Base-by-base conservation (phyloP, 2,888 invertebrate genomes). In the Dyspetes luteomarginatus region DNA sequence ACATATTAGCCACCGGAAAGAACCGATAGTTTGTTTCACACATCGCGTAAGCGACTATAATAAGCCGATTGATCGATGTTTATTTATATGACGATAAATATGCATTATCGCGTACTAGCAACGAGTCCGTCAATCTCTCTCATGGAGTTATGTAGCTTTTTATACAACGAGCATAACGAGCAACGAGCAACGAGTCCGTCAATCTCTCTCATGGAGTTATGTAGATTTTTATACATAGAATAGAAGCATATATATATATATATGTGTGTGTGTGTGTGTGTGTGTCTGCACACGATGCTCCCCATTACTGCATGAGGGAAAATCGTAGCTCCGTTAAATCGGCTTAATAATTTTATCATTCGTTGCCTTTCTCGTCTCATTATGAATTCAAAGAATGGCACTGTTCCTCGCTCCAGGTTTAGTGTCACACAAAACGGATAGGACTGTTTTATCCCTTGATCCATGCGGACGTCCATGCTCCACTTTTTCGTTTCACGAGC, bases 1-100 rank as follows among this genome's bases (percentile, higher is more conserved):
- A 45, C 22, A 55, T 26, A 62, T 48, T 30, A 58, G 9, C 36
- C 24, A 28, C 15, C 45, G 69, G 45, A 67, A 62, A 68, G 28
- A 43, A 43, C 41, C 9, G 50, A 69, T 7, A 55, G 62, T n/a
- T 19, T 30, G 62, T 74, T 64, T 45, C 56, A 56, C 56, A 48
- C 22, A 28, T 15, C 30, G 41, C 50, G 41, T 79, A 74, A 79
- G 56, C 69, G 19, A 50, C 56, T 50, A 62, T 74, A 79, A 69
- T 64, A 56, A 71, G n/a, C 64, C 68, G 71, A 77, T 71, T 64
- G 68, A 68, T 78, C 68, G 55, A 62, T 41, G 69, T 74, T 69
- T 79, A 79, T 74, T 69, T 73, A 58, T 71, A 45, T 52, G 36
- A 41, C 56, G 41, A 75, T 71, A 71, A 75, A 74, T 79, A 65